phyloP scores from a whole-genome alignment of 1,140 invertebrate genomes.

The Apis cerana region DNA sequence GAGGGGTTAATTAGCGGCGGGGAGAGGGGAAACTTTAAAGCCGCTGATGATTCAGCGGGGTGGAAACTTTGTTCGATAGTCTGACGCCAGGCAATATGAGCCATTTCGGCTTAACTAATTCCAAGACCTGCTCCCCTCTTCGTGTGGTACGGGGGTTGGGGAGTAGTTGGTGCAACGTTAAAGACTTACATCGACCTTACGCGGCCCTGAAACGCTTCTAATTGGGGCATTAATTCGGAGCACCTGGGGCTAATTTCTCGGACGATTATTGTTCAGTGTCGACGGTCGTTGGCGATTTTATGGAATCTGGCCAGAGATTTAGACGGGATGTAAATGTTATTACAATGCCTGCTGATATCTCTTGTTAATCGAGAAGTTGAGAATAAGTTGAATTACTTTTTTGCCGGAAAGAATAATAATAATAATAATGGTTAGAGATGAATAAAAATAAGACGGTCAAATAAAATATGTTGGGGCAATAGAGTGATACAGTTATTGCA shows the following conservation, averaged over 20 bases:
- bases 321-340: too few species aligned
- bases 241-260: background rate
- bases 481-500: too few species aligned
- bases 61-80: constrained; percentile 33
- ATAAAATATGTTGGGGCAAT: too few species aligned
- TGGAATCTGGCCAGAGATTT: background rate
- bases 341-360: too few species aligned
- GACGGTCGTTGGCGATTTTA: background rate
- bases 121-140: background rate
- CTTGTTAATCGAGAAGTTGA: too few species aligned
- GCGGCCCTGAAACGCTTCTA: constrained; percentile 5
- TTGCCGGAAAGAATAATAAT: too few species aligned
- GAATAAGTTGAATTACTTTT: too few species aligned
- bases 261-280: background rate
- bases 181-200: constrained; percentile 10
- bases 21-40: constrained; percentile 49
- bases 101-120: constrained; percentile 50
- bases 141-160: background rate
- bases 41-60: constrained; percentile 49
- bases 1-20: constrained; percentile 51
- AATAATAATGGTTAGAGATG: too few species aligned
- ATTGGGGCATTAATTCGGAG: constrained; percentile 21
- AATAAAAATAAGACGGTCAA: too few species aligned
- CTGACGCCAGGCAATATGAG: constrained; percentile 40
- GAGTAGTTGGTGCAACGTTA: constrained; percentile 14